Conservation (phyloP, 2,113 vertebrate species). For the Orthonyx spaldingii region DNA sequence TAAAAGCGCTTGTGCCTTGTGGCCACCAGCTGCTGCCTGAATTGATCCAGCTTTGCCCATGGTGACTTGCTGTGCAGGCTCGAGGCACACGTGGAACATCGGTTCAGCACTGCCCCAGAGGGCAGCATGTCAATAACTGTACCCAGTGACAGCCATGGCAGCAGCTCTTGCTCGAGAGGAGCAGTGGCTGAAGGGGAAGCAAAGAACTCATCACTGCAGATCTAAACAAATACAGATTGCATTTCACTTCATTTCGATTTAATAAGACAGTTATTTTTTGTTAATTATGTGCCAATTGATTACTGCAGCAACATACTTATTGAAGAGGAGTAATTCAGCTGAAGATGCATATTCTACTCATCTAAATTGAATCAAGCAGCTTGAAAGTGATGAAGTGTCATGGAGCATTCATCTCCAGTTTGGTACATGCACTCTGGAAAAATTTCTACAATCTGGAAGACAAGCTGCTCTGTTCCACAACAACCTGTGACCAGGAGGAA, state of each 20-base stretch:
- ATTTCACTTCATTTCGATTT: conserved; percentile 29
- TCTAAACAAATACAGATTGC: background rate
- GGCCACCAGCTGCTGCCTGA: background rate
- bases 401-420: background rate
- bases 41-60: background rate
- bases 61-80: background rate
- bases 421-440: background rate
- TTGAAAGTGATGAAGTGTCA: background rate
- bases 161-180: background rate
- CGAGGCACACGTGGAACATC: background rate
- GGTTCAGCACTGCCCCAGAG: background rate
- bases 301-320: conserved; percentile 34
- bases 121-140: background rate
- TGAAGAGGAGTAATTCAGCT: conserved; percentile 39
- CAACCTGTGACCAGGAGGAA: background rate
- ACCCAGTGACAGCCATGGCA: background rate
- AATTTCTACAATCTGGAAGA: background rate
- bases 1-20: background rate
- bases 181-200: background rate
- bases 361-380: conserved; percentile 6
- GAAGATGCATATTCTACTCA: background rate
- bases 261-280: conserved; percentile 38
- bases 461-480: background rate
- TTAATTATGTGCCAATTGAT: conserved; percentile 33
- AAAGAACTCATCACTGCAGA: background rate